Evolutionary conservation across 2,888 invertebrate genomes (phyloP), one percentile per base, ranked within the genome.

Genomic region (Orchesella flavescens): DNA sequence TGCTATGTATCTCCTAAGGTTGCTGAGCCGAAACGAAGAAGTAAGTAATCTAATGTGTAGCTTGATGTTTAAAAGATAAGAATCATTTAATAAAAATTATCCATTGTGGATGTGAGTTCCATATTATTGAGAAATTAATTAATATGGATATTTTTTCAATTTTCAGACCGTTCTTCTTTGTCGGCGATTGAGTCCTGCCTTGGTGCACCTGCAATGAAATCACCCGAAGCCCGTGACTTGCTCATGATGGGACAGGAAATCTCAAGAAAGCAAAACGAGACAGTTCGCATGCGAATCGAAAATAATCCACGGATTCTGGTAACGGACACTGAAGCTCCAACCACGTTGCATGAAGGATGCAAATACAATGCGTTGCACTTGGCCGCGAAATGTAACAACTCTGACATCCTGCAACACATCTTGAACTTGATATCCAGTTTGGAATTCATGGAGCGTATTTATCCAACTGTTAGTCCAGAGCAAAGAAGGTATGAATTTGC

Each of bases 321-420:
- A 87, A 95, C 95, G 90, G 94, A 94, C 88, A 96, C 96, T 0
- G 97, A 97, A 90, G 96, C 96, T 12, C 97, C 98, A 0, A 93
- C 96, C 1, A 96, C 97, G 88, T 91, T 97, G 87, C 96, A 95
- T 93, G 96, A 97, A 91, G 95, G 95, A 13, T 93, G 93, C 83
- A 93, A 96, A 7, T 97, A 97, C 90, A 98, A 98, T 91, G 97
- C 96, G 0, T 91, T 98, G 85, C 98, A 98, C 89, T 92, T 96
- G n/a, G 95, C 96, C 23, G 94, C 96, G 0, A 94, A 94, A 89
- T 91, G 93, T 1, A 93, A 93, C 89, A 93, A 94, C 89, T 92
- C 94, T 0, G 92, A 93, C 66, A 94, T 97, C 88, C 94, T 95
- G 86, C 93, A 94, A 88, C 90, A 95, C 1, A 93, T 97, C 84